Conservation (phyloP, 2,113 vertebrate species). For the Pantherophis guttatus region DNA sequence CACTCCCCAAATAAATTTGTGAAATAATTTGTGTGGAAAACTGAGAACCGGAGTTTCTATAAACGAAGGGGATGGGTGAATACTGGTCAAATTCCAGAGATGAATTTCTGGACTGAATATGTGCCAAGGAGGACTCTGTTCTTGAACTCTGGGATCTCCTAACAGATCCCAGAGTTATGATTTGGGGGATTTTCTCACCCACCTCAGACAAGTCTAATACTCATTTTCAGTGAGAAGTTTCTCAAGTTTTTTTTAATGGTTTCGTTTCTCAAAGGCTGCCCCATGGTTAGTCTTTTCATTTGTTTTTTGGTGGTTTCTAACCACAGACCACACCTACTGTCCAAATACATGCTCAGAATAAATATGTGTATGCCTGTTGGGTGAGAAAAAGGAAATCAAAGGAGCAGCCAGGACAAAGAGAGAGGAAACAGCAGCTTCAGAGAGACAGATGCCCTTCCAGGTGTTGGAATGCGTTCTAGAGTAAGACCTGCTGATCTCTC, state of each 20-base stretch:
- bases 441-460: neutral
- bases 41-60: neutral
- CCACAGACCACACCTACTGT: neutral
- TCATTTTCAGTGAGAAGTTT: neutral
- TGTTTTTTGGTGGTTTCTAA: neutral
- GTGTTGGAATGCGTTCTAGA: neutral
- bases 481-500: neutral
- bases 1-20: neutral
- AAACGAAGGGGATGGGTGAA: neutral
- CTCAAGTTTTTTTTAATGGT: neutral
- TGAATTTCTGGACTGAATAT: neutral
- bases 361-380: neutral
- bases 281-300: neutral
- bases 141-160: neutral
- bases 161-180: neutral
- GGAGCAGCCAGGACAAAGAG: neutral
- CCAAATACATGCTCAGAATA: neutral
- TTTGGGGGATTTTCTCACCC: neutral
- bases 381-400: neutral
- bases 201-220: neutral
- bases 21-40: neutral
- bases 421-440: neutral
- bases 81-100: neutral
- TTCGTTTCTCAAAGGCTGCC: neutral
- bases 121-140: neutral